A percentile compares a stretch with the other conserved stretches of the same genome.
phyloP scores from a whole-genome alignment of 2,113 vertebrate species.

The Aix galericulata region DNA sequence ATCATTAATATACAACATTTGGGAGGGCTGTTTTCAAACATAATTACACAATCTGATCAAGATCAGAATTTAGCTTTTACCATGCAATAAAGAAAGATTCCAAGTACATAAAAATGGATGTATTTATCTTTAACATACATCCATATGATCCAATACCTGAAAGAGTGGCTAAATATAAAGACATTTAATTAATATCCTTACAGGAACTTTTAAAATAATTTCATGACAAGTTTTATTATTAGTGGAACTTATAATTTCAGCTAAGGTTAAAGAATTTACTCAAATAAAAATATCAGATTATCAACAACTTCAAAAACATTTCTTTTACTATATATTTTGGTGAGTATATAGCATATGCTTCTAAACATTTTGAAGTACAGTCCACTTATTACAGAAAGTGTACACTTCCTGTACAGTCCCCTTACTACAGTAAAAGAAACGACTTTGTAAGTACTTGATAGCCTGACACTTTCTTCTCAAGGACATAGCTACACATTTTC shows the following conservation, averaged over 20 bases:
- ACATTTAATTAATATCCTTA: constrained; percentile 9
- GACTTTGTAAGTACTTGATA: neutral
- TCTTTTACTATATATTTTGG: neutral
- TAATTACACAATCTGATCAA: neutral
- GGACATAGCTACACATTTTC: neutral
- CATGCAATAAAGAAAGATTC: neutral
- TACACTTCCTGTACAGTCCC: too few relatives aligned
- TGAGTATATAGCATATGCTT: neutral
- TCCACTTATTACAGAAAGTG: neutral
- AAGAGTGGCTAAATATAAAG: neutral
- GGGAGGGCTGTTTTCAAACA: neutral
- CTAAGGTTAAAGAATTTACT: neutral
- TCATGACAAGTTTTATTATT: neutral
- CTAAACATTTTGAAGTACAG: neutral
- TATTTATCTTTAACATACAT: neutral
- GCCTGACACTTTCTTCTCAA: neutral
- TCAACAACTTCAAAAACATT: neutral
- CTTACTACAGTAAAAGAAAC: neutral
- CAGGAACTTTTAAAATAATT: neutral
- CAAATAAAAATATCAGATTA: neutral
- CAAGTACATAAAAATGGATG: neutral
- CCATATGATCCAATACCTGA: neutral
- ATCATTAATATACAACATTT: neutral
- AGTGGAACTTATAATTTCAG: neutral
- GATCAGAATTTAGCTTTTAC: neutral